Evolutionary conservation across 2,888 invertebrate genomes (phyloP), one percentile per base, ranked within the genome.

Genomic region (Drosophila prolongata): DNA sequence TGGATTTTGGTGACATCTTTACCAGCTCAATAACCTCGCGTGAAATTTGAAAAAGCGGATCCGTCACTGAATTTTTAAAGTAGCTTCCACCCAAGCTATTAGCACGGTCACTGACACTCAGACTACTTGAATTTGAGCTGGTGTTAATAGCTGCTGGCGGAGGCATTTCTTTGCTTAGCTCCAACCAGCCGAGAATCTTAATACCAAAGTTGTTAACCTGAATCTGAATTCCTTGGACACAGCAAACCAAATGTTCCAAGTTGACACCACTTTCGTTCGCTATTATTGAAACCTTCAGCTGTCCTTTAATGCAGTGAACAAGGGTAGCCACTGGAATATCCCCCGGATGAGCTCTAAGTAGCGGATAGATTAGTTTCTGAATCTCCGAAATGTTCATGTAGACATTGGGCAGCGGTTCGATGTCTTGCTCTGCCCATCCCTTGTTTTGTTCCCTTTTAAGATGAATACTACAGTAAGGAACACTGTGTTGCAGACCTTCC

Each of bases 191-290:
- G 3, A 92, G 82, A 42, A 92, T 91, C 78, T 92, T 92, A 10
- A 92, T 92, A 14, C 92, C 92, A 68, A 92, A 92, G 58, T 91
- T 92, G 68, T 92, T 92, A 4, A 90, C 89, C n/a, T 91, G 91
- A 38, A 92, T 92, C 65, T 92, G 91, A 40, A 98, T 94, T 38
- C 96, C 96, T 10, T 95, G 94, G 10, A 98, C 94, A 91, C 97
- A 97, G 54, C 97, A 95, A 30, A 99, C 94, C 59, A 99, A 93
- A 92, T 98, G 96, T 91, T 99, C 99, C 61, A 99, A 92, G 0
- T 97, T 96, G 14, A 98, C 98, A 5, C 98, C 97, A 66, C 92
- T 94, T 3, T 94, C 94, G 59, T 92, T 90, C 9, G 87, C 71
- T 0, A 75, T 73, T 6, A 92, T 90, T 58, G 89, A 79, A 34